Evolutionary conservation across 1,140 invertebrate species (phyloP), one percentile per base, ranked within the genome.

Genomic region (Campoletis sonorensis): DNA sequence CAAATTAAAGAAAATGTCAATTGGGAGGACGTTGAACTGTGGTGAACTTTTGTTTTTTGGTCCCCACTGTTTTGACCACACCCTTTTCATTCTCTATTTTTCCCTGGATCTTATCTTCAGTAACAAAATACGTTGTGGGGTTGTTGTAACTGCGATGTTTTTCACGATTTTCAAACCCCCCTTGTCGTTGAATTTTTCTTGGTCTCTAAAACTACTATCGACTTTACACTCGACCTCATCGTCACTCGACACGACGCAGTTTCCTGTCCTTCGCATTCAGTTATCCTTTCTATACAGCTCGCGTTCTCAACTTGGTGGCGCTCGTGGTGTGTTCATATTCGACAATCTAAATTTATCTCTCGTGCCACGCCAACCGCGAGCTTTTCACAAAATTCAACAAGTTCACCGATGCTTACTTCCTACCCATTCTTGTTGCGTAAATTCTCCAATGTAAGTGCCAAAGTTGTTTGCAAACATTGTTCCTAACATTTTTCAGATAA

Each of bases 281-380:
- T 33, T 33, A 30, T 33, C 27, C 10, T 3, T 33, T 21, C 10
- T 33, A 30, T 30, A 70, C 67, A 18, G 33, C 23, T 64, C 23
- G 27, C 23, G 61, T 77, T 77, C 73, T 51, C 73, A 54, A 77
- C 73, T 77, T 54, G 26, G 18, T 51, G 49, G 23, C 23, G n/a
- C 51, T 54, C 51, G 16, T 54, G 72, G 26, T 75, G 72, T 77
- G 51, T 54, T 33, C 27, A 26, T 27, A 33, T 54, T 77, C 73
- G 73, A 64, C 73, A 61, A 77, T 77, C 73, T 77, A 77, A 77
- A 77, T 77, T 77, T 77, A 77, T 77, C 73, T 77, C 73, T 75
- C 73, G 73, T 37, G 51, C 16, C 27, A 70, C 30, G n/a, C 67
- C 67, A 70, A 70, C 73, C 54, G 51, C 73, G 49, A 77, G 54